phyloP scores from a whole-genome alignment of 2,888 invertebrate genomes.

The Prosopocoilus inquinatus region DNA sequence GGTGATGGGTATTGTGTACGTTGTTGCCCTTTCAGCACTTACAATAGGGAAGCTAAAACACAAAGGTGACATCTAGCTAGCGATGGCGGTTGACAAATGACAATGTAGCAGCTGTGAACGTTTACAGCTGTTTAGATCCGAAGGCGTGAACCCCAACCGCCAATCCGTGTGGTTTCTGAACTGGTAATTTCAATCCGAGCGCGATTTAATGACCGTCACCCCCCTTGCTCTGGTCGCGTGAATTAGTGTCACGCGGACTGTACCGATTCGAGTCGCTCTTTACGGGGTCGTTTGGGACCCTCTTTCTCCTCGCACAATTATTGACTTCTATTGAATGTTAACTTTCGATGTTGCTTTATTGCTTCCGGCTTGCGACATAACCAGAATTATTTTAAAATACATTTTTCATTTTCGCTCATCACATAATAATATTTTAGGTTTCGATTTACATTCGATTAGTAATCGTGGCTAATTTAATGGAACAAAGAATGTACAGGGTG shows the following conservation, averaged over 20 bases:
- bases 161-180: constrained; percentile 26
- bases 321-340: too few relatives aligned
- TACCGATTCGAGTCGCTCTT: constrained; percentile 2
- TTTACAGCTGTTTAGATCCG: constrained; percentile 24
- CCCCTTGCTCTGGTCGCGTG: constrained; percentile 10
- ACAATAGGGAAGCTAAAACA: background rate
- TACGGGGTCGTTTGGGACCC: background rate
- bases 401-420: too few relatives aligned
- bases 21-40: too few relatives aligned
- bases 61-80: constrained; percentile 9
- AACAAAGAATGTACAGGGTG: too few relatives aligned
- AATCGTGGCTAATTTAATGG: too few relatives aligned
- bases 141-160: constrained; percentile 27
- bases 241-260: background rate
- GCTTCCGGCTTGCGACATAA: too few relatives aligned
- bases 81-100: constrained; percentile 23
- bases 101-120: constrained; percentile 21
- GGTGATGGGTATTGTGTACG: too few relatives aligned
- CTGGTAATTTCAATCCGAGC: constrained; percentile 24
- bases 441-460: too few relatives aligned
- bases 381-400: too few relatives aligned
- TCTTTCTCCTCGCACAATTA: too few relatives aligned
- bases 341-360: too few relatives aligned
- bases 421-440: too few relatives aligned
- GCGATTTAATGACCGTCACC: constrained; percentile 20